Base-by-base conservation (phyloP, 1,140 invertebrate species). In the Brachionus rotundiformis region DNA sequence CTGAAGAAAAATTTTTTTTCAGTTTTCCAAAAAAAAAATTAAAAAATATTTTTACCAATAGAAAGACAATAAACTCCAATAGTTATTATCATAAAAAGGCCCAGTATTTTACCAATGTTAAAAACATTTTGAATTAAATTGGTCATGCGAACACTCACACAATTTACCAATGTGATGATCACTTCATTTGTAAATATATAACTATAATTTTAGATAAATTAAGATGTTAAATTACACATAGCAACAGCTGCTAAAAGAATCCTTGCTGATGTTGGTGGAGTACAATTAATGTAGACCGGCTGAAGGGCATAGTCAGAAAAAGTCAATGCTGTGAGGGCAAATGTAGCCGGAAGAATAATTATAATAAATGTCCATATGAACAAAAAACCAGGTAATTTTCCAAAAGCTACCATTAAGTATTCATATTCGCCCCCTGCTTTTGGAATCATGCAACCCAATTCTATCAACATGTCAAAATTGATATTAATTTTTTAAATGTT, bases 301-400 rank as follows among this genome's bases (percentile, higher is more conserved):
- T 98, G 92, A 11, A 98, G 89, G 81, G 96, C 92, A 88, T 98
- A 98, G 86, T 95, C 92, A 4, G 96, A 94, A 89, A 98, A 98
- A 7, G 95, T 98, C 41, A 98, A 88, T 0, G 94, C 95, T 47
- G 95, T 97, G 82, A 98, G 96, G n/a, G 96, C 96, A 89, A 98
- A 98, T 27, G 95, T 95, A 7, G 95, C 95, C 6, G 96, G 96
- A 79, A 90, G 89, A 27, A 90, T 87, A 27, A 89, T 87, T 10
- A 89, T 84, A 13, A 90, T 82, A 31, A 87, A 86, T 19, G 65
- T 73, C 81, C 81, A 82, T n/a, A 82, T 73, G n/a, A 73, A 82
- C 13, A 82, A 61, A 16, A 82, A 82, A 6, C 63, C 81, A 29
- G 54, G 31, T 3, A 82, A 44, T 4, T 93, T 90, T 0, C 33